A percentile compares a stretch with the other conserved stretches of the same genome.
These are phyloP conservation scores for Morpho helenor DNA, from an alignment of 2,888 invertebrate genomes.

Conservation along the genomic window DNA sequence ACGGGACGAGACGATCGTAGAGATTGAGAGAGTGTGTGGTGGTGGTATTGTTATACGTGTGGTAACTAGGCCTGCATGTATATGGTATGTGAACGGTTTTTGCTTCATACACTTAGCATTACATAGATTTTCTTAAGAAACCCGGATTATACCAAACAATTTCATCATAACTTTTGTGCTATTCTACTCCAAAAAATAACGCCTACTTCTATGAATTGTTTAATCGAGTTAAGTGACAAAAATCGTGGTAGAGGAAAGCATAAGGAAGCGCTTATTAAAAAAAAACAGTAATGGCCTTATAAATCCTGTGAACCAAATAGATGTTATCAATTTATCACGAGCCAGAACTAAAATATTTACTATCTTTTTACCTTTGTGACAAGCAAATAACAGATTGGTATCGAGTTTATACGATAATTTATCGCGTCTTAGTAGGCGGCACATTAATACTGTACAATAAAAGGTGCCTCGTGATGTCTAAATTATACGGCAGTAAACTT, in stretches of 20 bases:
- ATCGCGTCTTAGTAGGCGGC: conserved; percentile 35
- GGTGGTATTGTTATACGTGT: too few relatives aligned
- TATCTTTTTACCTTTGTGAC: conserved; percentile 23
- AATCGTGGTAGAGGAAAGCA: background rate
- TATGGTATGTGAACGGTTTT: too few relatives aligned
- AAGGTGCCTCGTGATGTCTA: conserved; percentile 36
- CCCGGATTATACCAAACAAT: too few relatives aligned
- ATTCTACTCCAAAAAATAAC: too few relatives aligned
- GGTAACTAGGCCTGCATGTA: too few relatives aligned
- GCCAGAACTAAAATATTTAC: conserved; percentile 25
- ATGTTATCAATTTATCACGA: conserved; percentile 19
- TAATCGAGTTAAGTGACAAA: background rate
- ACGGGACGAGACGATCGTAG: too few relatives aligned
- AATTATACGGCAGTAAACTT: conserved; percentile 32
- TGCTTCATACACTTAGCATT: too few relatives aligned
- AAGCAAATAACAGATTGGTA: conserved; percentile 16
- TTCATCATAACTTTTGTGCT: too few relatives aligned
- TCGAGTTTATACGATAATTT: conserved; percentile 35
- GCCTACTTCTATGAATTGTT: too few relatives aligned
- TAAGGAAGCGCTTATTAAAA: background rate
- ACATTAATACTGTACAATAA: conserved; percentile 38
- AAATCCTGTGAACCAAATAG: conserved; percentile 3
- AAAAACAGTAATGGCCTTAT: background rate
- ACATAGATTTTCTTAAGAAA: too few relatives aligned
- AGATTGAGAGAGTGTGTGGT: too few relatives aligned